phyloP scores from a whole-genome alignment of 2,888 invertebrate genomes.

The Sarcophaga rosellei region DNA sequence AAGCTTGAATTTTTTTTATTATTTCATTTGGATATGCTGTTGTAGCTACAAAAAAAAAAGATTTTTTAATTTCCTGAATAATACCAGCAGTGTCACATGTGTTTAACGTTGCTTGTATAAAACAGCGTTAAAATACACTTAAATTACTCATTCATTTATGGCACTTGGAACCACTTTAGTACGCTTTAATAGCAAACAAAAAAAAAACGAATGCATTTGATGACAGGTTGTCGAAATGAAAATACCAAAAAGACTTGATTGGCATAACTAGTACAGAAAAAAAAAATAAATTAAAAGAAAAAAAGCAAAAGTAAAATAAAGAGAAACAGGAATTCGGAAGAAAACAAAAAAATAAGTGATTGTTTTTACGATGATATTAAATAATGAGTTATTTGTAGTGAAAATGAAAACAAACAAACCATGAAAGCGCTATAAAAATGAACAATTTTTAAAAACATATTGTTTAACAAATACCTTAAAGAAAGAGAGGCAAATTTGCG shows the following conservation, averaged over 20 bases:
- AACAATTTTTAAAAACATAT: background rate
- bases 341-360: background rate
- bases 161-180: background rate
- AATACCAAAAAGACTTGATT: conserved; percentile 24
- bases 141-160: background rate
- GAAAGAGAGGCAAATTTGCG: background rate
- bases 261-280: conserved; percentile 11
- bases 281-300: background rate
- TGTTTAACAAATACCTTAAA: background rate
- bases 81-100: too few species aligned
- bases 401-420: conserved; percentile 1
- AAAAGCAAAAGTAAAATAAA: background rate
- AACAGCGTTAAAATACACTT: too few species aligned
- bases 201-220: conserved; percentile 18
- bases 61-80: too few species aligned
- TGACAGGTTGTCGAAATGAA: conserved; percentile 45
- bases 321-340: conserved; percentile 27
- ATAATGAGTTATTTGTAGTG: background rate
- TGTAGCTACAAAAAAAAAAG: too few species aligned
- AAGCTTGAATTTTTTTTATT: too few species aligned
- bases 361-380: background rate
- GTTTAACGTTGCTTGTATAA: too few species aligned
- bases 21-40: too few species aligned
- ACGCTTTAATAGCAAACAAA: background rate
- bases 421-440: conserved; percentile 20